Percentiles rank a stretch among this genome's conserved stretches.
phyloP scores from a whole-genome alignment of 2,113 vertebrate genomes.

The Oryzias celebensis region DNA sequence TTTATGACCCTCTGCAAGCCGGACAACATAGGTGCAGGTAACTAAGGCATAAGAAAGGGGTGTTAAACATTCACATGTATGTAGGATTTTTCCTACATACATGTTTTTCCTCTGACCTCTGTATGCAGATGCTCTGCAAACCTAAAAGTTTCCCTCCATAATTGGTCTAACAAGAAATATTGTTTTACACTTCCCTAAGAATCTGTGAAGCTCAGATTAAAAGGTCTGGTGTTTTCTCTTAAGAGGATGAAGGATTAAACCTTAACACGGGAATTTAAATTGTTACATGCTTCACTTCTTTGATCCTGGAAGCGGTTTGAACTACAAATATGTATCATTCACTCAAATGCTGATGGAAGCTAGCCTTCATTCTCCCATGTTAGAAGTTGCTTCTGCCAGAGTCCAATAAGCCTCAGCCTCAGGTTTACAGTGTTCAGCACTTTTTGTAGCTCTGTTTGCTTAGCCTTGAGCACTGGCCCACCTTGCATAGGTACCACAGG shows the following conservation, averaged over 20 bases:
- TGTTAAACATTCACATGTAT: neutral
- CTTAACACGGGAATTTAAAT: conserved; percentile 34
- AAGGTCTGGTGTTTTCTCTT: conserved; percentile 67
- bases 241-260: conserved; percentile 35
- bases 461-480: no score
- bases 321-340: no score
- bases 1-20: no score
- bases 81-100: neutral
- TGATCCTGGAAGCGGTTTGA: neutral
- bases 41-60: no score
- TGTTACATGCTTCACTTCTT: conserved; percentile 1
- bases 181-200: conserved; percentile 48
- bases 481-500: no score
- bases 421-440: no score
- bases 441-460: no score
- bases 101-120: neutral
- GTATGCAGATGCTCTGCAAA: neutral
- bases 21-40: no score
- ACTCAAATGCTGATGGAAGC: no score
- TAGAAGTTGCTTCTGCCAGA: no score
- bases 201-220: conserved; percentile 47
- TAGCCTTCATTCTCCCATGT: no score
- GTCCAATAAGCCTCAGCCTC: no score
- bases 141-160: neutral
- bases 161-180: neutral